Conservation (phyloP, 1,140 invertebrate genomes). For the Platyura marginata region DNA sequence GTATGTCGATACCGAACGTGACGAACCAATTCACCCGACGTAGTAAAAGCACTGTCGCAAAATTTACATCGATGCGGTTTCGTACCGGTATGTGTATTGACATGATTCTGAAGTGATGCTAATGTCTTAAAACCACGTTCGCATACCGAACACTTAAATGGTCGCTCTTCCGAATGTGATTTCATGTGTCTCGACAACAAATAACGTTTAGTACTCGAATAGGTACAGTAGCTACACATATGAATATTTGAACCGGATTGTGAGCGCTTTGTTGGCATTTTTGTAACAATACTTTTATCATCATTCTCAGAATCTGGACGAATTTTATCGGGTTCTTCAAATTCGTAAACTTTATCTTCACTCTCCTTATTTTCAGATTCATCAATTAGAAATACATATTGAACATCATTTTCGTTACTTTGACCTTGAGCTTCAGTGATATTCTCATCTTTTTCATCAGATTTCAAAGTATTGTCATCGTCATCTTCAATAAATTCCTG, state of each 20-base stretch:
- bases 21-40: constrained; percentile 82
- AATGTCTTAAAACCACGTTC: constrained; percentile 89
- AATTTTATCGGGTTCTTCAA: constrained; percentile 39
- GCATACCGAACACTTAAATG: constrained; percentile 84
- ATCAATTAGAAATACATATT: constrained; percentile 65
- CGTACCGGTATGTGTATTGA: constrained; percentile 90
- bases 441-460: constrained; percentile 27
- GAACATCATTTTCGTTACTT: constrained; percentile 36
- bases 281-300: not conserved
- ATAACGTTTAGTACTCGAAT: constrained; percentile 75
- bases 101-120: constrained; percentile 85
- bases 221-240: constrained; percentile 81
- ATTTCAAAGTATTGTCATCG: constrained; percentile 20
- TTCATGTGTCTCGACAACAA: constrained; percentile 87
- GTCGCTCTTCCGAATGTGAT: constrained; percentile 84
- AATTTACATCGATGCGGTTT: constrained; percentile 89
- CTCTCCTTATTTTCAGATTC: constrained; percentile 38
- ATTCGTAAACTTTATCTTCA: constrained; percentile 38
- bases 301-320: not conserved
- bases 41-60: constrained; percentile 87
- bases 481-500: not conserved
- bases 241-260: constrained; percentile 27
- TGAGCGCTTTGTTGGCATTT: not conserved
- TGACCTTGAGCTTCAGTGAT: constrained; percentile 41
- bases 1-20: constrained; percentile 87